A percentile compares a stretch with the other conserved stretches of the same genome.
Evolutionary conservation across 2,797 vertebrate species (phyloP).

Genomic region (Sebastes taczanowskii): DNA sequence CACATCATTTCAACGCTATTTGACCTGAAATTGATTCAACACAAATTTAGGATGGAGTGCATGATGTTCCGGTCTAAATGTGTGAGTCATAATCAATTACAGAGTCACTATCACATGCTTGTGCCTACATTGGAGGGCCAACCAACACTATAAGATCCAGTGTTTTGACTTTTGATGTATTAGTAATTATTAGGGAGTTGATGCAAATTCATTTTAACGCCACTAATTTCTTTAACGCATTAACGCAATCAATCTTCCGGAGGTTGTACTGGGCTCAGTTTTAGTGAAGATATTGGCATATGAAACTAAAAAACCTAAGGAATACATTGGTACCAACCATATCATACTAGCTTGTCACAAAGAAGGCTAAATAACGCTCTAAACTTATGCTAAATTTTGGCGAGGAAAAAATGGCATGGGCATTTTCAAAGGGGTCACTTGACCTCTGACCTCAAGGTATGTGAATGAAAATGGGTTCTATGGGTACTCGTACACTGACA

Average conservation of each 20-base stretch:
- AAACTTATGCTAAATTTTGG: neutral
- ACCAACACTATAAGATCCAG: neutral
- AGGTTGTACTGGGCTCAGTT: neutral
- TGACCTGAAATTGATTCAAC: constrained; percentile 60
- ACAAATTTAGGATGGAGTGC: constrained; percentile 45
- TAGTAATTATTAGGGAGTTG: neutral
- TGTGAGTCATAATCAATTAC: constrained; percentile 5
- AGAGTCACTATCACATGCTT: constrained; percentile 13
- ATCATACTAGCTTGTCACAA: no score
- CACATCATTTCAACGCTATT: constrained; percentile 45
- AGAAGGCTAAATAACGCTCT: fast-evolving
- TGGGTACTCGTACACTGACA: fast-evolving
- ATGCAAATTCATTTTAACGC: neutral
- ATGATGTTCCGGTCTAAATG: constrained; percentile 9
- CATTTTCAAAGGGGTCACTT: no score
- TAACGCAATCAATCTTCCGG: neutral
- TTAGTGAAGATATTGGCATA: neutral
- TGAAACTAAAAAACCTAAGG: neutral
- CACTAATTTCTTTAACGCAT: neutral
- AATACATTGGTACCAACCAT: no score
- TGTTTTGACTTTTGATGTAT: neutral
- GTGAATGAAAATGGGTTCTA: no score
- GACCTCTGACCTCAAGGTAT: no score
- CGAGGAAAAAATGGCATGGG: no score
- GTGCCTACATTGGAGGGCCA: neutral